phyloP scores from a whole-genome alignment of 64 coral and sea anemone genomes.

The Orbicella faveolata region DNA sequence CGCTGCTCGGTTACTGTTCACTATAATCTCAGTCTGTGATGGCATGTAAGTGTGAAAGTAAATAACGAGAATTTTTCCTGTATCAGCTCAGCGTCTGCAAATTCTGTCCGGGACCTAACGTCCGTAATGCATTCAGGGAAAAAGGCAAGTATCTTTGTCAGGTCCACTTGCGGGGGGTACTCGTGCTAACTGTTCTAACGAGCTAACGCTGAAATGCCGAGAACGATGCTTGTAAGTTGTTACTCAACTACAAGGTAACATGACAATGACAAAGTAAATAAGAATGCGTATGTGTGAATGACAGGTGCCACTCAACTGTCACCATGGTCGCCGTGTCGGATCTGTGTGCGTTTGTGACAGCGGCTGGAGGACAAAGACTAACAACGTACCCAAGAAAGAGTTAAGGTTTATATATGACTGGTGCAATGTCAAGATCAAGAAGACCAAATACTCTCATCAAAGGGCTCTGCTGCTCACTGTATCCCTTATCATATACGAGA shows the following conservation, averaged over 20 bases:
- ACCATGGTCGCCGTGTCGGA: conserved; percentile 81
- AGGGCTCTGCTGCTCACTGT: conserved; percentile 66
- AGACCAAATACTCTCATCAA: conserved; percentile 22
- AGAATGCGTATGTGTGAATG: neutral
- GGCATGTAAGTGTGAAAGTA: no score
- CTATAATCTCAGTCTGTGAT: no score
- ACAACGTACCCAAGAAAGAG: conserved; percentile 65
- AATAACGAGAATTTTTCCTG: no score
- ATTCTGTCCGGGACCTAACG: no score
- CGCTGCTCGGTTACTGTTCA: no score
- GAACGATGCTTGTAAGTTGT: no score
- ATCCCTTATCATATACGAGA: conserved; percentile 54
- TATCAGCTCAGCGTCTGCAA: no score
- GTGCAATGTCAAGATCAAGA: conserved; percentile 78
- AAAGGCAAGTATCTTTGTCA: no score
- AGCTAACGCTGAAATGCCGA: no score
- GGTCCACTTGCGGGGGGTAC: no score
- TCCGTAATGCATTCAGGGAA: no score
- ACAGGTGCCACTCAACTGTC: conserved; percentile 92
- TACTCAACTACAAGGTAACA: neutral
- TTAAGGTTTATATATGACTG: conserved; percentile 82
- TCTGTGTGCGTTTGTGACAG: conserved; percentile 87
- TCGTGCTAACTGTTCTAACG: no score
- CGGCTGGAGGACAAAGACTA: conserved; percentile 92
- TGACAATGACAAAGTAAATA: neutral